Evolutionary conservation across 2,888 invertebrate species (phyloP), one percentile per base, ranked within the genome.

Genomic region (Heliconius ethilla): DNA sequence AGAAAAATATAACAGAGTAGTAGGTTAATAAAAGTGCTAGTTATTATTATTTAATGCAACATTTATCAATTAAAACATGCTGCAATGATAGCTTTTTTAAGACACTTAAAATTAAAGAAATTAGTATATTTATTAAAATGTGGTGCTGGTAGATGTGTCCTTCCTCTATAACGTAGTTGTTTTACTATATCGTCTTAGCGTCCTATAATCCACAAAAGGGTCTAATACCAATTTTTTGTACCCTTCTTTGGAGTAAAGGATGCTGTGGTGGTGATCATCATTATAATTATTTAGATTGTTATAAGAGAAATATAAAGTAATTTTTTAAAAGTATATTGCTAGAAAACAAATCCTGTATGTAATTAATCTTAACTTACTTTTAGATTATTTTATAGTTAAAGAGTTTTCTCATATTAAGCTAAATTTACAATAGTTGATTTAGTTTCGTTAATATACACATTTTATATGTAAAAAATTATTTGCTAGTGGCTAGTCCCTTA

Each of bases 181-280:
- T 29, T 66, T 29, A 9, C 29, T 66, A 3, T 66, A 27, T 66
- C 65, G 18, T 22, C 29, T 66, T 66, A 33, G 65, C 29, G 18
- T 29, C 65, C 29, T 29, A 22, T 66, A 66, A 29, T 29, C 29
- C 29, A 66, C 18, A 29, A 22, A 66, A 66, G 29, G 29, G 25
- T 63, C 63, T 63, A 63, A 63, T 63, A 63, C 25, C n/a, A 63
- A 11, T 27, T 25, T 63, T 29, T 18, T 29, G 65, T 63, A 29
- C 65, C 18, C 65, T 66, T 66, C 29, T 18, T 66, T 66, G 65
- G 65, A 66, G 29, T 66, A 66, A 63, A 66, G 29, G 25, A 63
- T 63, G 65, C 29, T 66, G 27, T 27, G 65, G 65, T 29, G 15
- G 65, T 66, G 3, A 33, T 66, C 65, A 66, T 22, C 29, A 66